Conservation (phyloP, 2,888 invertebrate genomes). For the Coecobrya sp. region DNA sequence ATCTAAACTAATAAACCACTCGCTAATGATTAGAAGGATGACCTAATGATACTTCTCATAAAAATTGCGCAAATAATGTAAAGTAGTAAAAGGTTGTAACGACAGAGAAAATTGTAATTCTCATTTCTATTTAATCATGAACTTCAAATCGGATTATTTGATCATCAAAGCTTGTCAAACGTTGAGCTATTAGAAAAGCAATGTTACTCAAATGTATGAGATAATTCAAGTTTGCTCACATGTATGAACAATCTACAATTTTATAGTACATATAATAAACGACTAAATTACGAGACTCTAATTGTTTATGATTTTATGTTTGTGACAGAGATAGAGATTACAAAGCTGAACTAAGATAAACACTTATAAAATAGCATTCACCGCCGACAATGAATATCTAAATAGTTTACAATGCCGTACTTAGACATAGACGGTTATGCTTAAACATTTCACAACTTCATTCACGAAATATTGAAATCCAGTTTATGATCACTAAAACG, state of each 20-base stretch:
- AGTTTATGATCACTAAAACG: too few species aligned
- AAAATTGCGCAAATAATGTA: constrained; percentile 16
- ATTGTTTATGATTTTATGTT: neutral
- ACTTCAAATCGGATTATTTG: constrained; percentile 17
- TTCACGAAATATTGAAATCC: too few species aligned
- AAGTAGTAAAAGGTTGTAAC: neutral
- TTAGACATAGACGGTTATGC: too few species aligned
- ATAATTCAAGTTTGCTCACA: neutral
- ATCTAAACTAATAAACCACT: neutral
- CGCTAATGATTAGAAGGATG: constrained; percentile 19
- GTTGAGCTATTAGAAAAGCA: neutral
- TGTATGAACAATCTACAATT: neutral
- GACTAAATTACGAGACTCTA: neutral
- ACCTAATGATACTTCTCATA: constrained; percentile 15
- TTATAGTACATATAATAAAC: neutral
- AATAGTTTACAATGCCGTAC: too few species aligned
- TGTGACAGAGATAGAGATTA: neutral
- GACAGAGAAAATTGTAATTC: neutral
- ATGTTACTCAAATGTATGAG: neutral
- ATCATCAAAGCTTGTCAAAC: neutral
- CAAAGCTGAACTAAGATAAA: too few species aligned
- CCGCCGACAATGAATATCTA: too few species aligned
- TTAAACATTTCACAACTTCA: too few species aligned
- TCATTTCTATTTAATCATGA: neutral
- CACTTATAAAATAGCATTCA: too few species aligned